These are phyloP conservation scores for Gymnorhina tibicen DNA, from an alignment of 2,113 vertebrate species.

Conservation along the genomic window DNA sequence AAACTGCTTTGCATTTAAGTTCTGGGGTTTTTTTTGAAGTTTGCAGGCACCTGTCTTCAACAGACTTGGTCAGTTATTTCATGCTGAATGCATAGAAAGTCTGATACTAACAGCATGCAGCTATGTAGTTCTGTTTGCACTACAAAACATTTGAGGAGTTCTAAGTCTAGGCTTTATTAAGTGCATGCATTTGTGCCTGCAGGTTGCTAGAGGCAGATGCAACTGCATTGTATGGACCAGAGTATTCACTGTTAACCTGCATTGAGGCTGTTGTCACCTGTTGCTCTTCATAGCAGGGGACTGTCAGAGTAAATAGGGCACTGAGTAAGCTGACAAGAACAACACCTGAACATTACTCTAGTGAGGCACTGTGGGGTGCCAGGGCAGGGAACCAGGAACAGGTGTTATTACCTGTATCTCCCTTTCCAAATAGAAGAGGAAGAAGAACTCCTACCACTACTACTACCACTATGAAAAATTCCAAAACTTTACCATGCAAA, in stretches of 20 bases:
- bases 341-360: neutral
- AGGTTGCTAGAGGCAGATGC: neutral
- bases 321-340: neutral
- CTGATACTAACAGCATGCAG: neutral
- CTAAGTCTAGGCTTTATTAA: neutral
- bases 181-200: neutral
- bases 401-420: neutral
- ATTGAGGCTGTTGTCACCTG: neutral
- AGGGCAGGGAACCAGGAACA: neutral
- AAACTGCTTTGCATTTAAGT: neutral
- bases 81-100: neutral
- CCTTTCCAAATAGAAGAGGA: neutral
- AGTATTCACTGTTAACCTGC: neutral
- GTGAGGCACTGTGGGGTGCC: neutral
- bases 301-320: neutral
- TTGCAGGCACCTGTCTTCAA: neutral
- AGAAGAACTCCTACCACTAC: neutral
- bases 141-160: neutral
- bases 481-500: neutral
- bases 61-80: neutral
- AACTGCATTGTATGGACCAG: neutral
- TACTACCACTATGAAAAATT: neutral
- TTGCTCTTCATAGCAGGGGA: neutral
- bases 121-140: neutral
- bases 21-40: neutral